Evolutionary conservation across 2,113 vertebrate species (phyloP), one percentile per base, ranked within the genome.

Genomic region (Corythornis vintsioides): DNA sequence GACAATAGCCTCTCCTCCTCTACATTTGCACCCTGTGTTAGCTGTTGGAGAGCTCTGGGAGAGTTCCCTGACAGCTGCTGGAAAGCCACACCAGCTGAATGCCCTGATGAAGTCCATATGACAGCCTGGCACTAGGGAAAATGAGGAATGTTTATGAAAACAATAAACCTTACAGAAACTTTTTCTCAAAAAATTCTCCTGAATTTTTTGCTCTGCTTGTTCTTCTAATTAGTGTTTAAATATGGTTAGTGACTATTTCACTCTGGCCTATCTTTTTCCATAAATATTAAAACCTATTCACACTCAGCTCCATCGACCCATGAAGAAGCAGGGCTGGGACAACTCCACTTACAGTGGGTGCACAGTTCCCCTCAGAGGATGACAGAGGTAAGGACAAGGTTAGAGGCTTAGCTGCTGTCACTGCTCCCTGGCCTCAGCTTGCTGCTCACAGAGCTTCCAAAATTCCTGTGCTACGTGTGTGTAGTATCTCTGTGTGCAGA

Each of bases 171-270:
- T 2, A 0, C 13, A 50, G 40, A 78, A 89, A 60, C 28, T 16
- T 57, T 72, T 63, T 72, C 38, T 48, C 2, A 2, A 31, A 82
- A 82, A 52, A 50, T 35, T 65, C 18, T 72, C 31, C 38, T 48
- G 33, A 59, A 66, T 55, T 73, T 69, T 69, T 53, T 26, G 3
- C 57, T 92, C 70, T 66, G 21, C 60, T 65, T 65, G 13, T 56
- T 77, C 42, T 47, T 93, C 67, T 85, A 74, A 57, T 52, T 79
- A 88, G 69, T 80, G 78, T 94, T 94, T 76, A 52, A 73, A 91
- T 87, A 52, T 6, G 9, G 5, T 69, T n/a, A 69, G 42, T 31
- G 78, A 78, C 66, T 50, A 47, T 43, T 55, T 86, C n/a, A 24
- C 25, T 29, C 43, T 26, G 38, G 33, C 47, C 38, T 29, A 28